Evolutionary conservation across 1,140 invertebrate genomes (phyloP).

Genomic region (Mylabris phalerata): DNA sequence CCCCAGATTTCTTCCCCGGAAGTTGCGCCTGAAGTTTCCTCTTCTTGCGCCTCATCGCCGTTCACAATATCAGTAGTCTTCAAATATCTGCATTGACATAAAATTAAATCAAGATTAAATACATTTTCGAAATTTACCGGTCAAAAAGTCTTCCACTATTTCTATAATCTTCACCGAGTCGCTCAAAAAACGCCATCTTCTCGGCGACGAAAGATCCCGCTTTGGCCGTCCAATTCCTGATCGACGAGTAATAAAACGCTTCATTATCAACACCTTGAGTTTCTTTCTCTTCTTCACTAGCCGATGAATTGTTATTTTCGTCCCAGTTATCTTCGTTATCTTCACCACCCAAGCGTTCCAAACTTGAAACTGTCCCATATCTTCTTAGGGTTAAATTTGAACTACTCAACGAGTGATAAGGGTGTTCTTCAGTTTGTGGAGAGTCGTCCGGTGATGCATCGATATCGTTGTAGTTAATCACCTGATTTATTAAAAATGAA

Average conservation of each 20-base stretch:
- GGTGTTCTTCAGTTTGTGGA: constrained; percentile 49
- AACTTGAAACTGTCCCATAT: constrained; percentile 69
- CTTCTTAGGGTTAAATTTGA: constrained; percentile 47
- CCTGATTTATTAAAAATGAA: constrained; percentile 8
- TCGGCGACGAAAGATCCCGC: constrained; percentile 72
- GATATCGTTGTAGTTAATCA: constrained; percentile 16
- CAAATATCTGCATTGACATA: constrained; percentile 24
- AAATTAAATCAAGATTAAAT: too few relatives aligned
- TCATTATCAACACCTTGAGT: constrained; percentile 40
- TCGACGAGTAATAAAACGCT: constrained; percentile 39
- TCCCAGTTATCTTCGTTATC: constrained; percentile 47
- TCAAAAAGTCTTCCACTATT: constrained; percentile 51
- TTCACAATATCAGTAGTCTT: constrained; percentile 45
- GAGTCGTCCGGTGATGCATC: constrained; percentile 51
- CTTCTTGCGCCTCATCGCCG: constrained; percentile 50
- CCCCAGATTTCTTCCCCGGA: constrained; percentile 81
- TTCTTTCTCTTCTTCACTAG: constrained; percentile 44
- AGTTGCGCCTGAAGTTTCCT: constrained; percentile 66
- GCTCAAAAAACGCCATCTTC: constrained; percentile 67
- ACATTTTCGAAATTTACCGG: constrained; percentile 27
- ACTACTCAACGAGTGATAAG: constrained; percentile 47
- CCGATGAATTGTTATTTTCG: constrained; percentile 41
- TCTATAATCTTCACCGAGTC: constrained; percentile 51
- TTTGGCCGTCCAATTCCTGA: constrained; percentile 63
- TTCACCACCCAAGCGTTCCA: constrained; percentile 57